Evolutionary conservation across 2,888 invertebrate genomes (phyloP).

Genomic region (Pterostichus niger): DNA sequence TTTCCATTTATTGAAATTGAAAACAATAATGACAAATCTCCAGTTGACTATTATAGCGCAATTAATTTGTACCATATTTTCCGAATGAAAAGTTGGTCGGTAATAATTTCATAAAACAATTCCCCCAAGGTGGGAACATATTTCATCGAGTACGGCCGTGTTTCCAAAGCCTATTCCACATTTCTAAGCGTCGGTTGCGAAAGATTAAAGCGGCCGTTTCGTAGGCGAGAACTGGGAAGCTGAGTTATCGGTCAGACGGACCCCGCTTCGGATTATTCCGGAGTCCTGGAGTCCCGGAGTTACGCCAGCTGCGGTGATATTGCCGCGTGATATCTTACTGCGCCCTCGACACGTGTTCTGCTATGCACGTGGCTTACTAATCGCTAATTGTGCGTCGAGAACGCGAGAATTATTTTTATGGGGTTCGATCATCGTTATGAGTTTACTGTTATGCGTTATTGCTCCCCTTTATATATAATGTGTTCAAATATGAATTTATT

Average conservation of each 20-base stretch:
- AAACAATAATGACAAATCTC: slow-evolving; percentile 18
- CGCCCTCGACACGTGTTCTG: slow-evolving; percentile 33
- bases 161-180: slow-evolving; percentile 9
- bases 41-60: slow-evolving; percentile 23
- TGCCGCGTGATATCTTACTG: slow-evolving; percentile 59
- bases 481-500: slow-evolving; percentile 2
- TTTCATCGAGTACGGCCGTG: slow-evolving; percentile 36
- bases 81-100: slow-evolving; percentile 47
- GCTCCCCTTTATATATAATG: neutral
- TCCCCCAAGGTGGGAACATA: slow-evolving; percentile 36
- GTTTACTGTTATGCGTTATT: slow-evolving; percentile 22
- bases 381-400: slow-evolving; percentile 32
- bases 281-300: too few relatives aligned
- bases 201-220: slow-evolving; percentile 52
- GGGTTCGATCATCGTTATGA: slow-evolving; percentile 4
- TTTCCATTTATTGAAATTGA: neutral
- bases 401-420: slow-evolving; percentile 10
- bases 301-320: slow-evolving; percentile 11
- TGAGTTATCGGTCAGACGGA: slow-evolving; percentile 58
- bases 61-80: slow-evolving; percentile 46
- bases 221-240: slow-evolving; percentile 40
- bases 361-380: slow-evolving; percentile 56
- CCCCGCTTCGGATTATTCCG: slow-evolving; percentile 25
- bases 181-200: slow-evolving; percentile 40
- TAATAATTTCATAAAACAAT: slow-evolving; percentile 51